Percentiles rank a stretch among this genome's conserved stretches.
Evolutionary conservation across 2,888 invertebrate genomes (phyloP).

Genomic region (Drosophila melanosoma): DNA sequence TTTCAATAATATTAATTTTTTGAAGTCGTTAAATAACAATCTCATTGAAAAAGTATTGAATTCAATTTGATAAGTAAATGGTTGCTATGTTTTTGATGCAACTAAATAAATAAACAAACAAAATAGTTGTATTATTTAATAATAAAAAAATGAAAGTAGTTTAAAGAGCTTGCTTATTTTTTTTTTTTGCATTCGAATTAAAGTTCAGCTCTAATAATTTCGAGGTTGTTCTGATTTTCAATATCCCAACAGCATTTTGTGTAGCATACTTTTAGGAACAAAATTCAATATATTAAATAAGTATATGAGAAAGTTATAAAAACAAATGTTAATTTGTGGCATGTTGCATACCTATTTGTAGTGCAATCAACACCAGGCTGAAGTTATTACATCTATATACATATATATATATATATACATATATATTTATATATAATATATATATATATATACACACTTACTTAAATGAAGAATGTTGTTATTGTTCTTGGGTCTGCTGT

Average conservation of each 20-base stretch:
- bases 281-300: background rate
- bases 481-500: slow-evolving; percentile 47
- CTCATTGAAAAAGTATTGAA: background rate
- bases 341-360: background rate
- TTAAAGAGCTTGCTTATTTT: background rate
- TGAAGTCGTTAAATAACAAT: background rate
- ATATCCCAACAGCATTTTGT: background rate
- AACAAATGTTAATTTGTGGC: background rate
- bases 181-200: background rate
- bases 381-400: background rate
- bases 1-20: background rate
- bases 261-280: slow-evolving; percentile 49
- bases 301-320: background rate
- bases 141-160: background rate
- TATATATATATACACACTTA: background rate
- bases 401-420: background rate
- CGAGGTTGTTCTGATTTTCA: slow-evolving; percentile 10
- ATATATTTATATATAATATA: slow-evolving; percentile 18
- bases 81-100: background rate
- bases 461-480: slow-evolving; percentile 3
- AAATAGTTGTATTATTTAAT: background rate
- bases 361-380: slow-evolving; percentile 9
- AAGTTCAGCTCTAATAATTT: background rate
- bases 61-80: background rate
- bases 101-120: background rate